phyloP scores from a whole-genome alignment of 2,113 vertebrate genomes.

The Scomber japonicus region DNA sequence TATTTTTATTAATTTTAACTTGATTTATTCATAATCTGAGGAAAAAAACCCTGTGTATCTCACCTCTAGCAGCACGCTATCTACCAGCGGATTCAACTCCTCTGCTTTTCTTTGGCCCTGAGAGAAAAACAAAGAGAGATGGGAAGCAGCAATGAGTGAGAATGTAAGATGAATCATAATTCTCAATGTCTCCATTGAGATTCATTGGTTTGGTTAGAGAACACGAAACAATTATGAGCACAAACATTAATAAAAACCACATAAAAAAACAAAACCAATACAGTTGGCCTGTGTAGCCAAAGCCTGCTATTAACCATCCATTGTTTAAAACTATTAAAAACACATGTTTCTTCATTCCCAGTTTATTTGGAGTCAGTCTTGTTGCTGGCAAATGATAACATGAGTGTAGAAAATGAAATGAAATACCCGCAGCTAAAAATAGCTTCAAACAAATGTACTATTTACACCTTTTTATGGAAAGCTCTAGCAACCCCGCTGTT shows the following conservation, averaged over 20 bases:
- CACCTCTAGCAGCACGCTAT: constrained; percentile 92
- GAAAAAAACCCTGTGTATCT: constrained; percentile 51
- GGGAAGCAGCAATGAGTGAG: neutral
- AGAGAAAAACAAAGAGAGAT: constrained; percentile 27
- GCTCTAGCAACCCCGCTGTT: too few species aligned
- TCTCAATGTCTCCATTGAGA: neutral
- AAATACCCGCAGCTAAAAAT: neutral
- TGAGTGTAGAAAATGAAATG: too few species aligned
- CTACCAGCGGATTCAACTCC: constrained; percentile 91
- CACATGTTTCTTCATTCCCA: neutral
- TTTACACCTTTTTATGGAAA: neutral
- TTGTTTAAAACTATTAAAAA: too few species aligned
- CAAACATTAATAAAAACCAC: neutral
- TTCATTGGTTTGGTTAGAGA: neutral
- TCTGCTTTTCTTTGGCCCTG: constrained; percentile 94
- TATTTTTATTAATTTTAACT: neutral
- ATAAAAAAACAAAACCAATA: too few species aligned
- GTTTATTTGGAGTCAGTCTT: neutral
- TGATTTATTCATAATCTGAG: constrained; percentile 4
- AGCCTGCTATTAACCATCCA: too few species aligned
- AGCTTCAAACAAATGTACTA: neutral
- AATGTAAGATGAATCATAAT: neutral
- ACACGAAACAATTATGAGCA: constrained; percentile 4
- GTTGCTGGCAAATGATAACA: neutral
- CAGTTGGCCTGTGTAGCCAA: too few species aligned